Conservation (phyloP, 2,888 invertebrate genomes). For the Patella caerulea region DNA sequence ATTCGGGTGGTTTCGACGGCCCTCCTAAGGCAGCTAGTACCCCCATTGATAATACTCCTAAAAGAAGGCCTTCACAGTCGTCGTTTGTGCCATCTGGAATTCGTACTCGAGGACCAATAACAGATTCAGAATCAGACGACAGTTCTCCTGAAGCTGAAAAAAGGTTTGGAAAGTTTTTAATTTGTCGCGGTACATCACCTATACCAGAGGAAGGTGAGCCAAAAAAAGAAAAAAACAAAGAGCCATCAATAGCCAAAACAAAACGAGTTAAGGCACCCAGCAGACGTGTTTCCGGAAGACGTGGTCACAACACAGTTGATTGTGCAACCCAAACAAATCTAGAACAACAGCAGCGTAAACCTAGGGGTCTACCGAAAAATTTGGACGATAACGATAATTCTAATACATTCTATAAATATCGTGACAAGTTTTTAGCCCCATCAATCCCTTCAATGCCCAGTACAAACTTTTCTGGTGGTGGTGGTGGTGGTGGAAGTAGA, state of each 20-base stretch:
- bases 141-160: conserved; percentile 65
- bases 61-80: conserved; percentile 14
- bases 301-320: conserved; percentile 47
- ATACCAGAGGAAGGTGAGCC: conserved; percentile 54
- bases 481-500: conserved; percentile 20
- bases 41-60: conserved; percentile 21
- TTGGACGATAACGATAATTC: background rate
- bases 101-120: conserved; percentile 6
- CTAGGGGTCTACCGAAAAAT: background rate
- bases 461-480: conserved; percentile 23
- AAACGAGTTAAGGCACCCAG: conserved; percentile 52
- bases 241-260: conserved; percentile 53
- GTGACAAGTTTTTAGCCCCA: conserved; percentile 49
- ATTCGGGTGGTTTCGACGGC: conserved; percentile 49
- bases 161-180: conserved; percentile 51
- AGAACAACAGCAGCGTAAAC: conserved; percentile 37
- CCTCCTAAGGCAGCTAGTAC: conserved; percentile 14
- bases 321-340: conserved; percentile 57
- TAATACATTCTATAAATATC: conserved; percentile 54
- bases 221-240: conserved; percentile 39
- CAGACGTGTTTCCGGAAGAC: conserved; percentile 35
- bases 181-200: conserved; percentile 66
- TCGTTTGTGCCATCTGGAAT: conserved; percentile 15
- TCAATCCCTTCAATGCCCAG: conserved; percentile 35
- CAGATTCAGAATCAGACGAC: conserved; percentile 51